phyloP scores from a whole-genome alignment of 2,113 vertebrate genomes.

The Platichthys flesus region DNA sequence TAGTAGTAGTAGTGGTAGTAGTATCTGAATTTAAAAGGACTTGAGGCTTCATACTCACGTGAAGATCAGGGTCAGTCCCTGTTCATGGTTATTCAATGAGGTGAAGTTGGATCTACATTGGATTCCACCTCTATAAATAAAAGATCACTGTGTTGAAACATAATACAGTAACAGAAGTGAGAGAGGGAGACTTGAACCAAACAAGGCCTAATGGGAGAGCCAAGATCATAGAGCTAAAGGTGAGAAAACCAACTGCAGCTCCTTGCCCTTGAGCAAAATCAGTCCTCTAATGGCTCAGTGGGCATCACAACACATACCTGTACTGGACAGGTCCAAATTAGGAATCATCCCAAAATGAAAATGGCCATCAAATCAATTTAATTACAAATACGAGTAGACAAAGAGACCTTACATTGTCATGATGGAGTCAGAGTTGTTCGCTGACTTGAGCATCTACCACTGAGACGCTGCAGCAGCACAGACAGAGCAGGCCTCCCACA shows the following conservation, averaged over 20 bases:
- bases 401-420: neutral
- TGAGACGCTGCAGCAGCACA: slow-evolving; percentile 16
- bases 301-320: neutral
- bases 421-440: neutral
- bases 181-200: neutral
- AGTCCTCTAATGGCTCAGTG: neutral
- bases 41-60: slow-evolving; percentile 2
- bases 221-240: slow-evolving; percentile 25
- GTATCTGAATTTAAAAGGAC: slow-evolving; percentile 24
- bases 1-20: no score
- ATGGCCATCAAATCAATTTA: neutral
- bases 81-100: slow-evolving; percentile 2
- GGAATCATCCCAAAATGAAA: no score
- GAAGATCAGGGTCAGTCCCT: slow-evolving; percentile 25
- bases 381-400: slow-evolving; percentile 8
- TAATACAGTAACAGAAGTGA: slow-evolving; percentile 37
- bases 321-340: no score
- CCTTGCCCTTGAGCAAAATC: slow-evolving; percentile 31
- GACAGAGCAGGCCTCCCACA: slow-evolving; percentile 32
- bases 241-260: slow-evolving; percentile 11
- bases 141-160: slow-evolving; percentile 14
- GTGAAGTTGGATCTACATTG: slow-evolving; percentile 21
- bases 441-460: slow-evolving; percentile 5
- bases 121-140: slow-evolving; percentile 41
- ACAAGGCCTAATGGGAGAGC: neutral